These are phyloP conservation scores for Odobenus rosmarus DNA, from an alignment of 2,113 vertebrate species.

Conservation along the genomic window DNA sequence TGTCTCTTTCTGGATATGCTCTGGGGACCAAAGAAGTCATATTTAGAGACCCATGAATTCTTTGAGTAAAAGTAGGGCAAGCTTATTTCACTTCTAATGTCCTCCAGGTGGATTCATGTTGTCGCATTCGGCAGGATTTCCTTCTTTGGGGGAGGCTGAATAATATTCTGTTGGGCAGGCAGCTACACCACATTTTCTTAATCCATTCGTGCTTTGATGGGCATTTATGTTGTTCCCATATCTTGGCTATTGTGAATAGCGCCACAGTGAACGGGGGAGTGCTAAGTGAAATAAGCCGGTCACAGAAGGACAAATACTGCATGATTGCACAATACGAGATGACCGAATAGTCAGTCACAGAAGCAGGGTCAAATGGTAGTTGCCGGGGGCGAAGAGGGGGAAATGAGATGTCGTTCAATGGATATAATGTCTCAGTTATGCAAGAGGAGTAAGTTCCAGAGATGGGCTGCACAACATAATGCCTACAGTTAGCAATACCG, in stretches of 20 bases:
- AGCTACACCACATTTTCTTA: neutral
- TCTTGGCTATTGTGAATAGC: neutral
- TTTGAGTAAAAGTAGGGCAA: neutral
- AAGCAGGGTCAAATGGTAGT: neutral
- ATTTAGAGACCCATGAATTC: neutral
- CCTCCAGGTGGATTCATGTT: neutral
- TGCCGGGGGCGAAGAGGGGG: neutral
- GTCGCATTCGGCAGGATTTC: neutral
- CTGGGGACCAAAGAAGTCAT: neutral
- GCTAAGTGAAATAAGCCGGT: neutral
- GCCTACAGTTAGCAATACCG: neutral
- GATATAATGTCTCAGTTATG: neutral
- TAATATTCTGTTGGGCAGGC: neutral
- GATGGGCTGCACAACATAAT: neutral
- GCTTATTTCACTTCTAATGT: neutral
- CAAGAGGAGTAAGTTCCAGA: neutral
- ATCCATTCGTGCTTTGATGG: neutral
- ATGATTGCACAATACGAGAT: fast-evolving
- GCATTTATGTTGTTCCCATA: neutral
- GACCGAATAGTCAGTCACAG: neutral
- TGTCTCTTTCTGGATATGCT: neutral
- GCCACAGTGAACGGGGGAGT: neutral
- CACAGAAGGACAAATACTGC: neutral
- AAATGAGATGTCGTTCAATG: neutral
- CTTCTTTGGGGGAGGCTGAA: neutral